Conservation (phyloP, 2,113 vertebrate species). For the Barnardius zonarius region DNA sequence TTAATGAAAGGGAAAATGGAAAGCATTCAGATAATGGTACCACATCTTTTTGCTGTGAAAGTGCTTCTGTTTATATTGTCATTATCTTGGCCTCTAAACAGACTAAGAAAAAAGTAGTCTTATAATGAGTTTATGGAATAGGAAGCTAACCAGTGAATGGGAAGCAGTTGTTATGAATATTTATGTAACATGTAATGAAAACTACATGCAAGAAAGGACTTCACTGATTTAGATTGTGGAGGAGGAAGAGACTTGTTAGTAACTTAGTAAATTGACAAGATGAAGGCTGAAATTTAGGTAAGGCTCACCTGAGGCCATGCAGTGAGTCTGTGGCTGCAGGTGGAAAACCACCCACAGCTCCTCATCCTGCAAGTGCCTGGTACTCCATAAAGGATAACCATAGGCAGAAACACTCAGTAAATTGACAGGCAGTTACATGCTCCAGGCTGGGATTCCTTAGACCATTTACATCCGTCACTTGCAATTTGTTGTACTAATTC, state of each 20-base stretch:
- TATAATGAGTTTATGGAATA: not conserved
- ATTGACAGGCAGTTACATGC: not conserved
- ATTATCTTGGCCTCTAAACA: not conserved
- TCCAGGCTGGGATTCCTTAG: not conserved
- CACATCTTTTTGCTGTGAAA: not conserved
- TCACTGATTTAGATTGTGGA: fast-evolving
- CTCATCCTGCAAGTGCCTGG: not conserved
- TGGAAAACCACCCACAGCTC: not conserved
- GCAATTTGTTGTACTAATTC: not conserved
- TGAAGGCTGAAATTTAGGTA: not conserved
- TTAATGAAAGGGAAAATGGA: not conserved
- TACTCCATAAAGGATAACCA: not conserved
- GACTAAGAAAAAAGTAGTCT: not conserved
- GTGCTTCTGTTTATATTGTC: not conserved
- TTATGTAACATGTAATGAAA: not conserved
- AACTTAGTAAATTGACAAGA: not conserved
- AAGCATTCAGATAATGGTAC: not conserved
- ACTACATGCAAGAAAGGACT: not conserved
- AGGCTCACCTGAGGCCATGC: not conserved
- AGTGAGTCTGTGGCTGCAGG: not conserved
- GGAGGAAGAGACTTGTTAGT: not conserved
- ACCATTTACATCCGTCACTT: not conserved
- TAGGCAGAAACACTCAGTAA: not conserved
- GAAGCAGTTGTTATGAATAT: not conserved
- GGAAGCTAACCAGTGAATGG: not conserved